Percentiles rank a stretch among this genome's conserved stretches.
phyloP scores from a whole-genome alignment of 2,797 vertebrate genomes.

The Fistularia commersonii region DNA sequence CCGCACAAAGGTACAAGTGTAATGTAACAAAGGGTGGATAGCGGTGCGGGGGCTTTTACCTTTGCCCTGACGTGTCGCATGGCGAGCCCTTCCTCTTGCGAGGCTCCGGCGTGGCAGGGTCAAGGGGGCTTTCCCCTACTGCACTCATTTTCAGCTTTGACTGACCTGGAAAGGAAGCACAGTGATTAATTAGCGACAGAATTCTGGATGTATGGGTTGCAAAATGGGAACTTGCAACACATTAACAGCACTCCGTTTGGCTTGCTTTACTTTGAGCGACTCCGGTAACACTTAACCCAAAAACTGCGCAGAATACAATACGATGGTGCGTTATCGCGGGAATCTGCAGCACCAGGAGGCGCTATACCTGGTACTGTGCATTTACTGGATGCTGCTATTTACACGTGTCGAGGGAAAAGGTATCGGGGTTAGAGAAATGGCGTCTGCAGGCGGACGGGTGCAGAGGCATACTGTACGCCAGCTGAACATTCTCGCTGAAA shows the following conservation, averaged over 20 bases:
- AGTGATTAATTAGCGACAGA: neutral
- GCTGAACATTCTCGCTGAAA: constrained; percentile 1
- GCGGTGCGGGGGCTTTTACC: constrained; percentile 61
- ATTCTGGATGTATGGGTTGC: neutral
- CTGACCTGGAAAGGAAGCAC: constrained; percentile 71
- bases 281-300: no score
- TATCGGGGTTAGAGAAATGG: no score
- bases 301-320: no score
- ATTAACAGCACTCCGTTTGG: no score
- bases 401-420: neutral
- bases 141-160: constrained; percentile 90
- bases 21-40: neutral
- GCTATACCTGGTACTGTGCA: no score
- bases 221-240: no score
- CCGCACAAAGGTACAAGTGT: no score
- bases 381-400: neutral
- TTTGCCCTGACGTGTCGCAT: constrained; percentile 88
- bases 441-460: no score
- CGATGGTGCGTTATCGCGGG: no score
- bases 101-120: constrained; percentile 84
- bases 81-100: constrained; percentile 92
- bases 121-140: constrained; percentile 87
- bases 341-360: no score
- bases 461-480: neutral
- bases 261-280: no score